These are phyloP conservation scores for Chaunax sp. DNA, from an alignment of 2,797 vertebrate genomes.

Conservation along the genomic window DNA sequence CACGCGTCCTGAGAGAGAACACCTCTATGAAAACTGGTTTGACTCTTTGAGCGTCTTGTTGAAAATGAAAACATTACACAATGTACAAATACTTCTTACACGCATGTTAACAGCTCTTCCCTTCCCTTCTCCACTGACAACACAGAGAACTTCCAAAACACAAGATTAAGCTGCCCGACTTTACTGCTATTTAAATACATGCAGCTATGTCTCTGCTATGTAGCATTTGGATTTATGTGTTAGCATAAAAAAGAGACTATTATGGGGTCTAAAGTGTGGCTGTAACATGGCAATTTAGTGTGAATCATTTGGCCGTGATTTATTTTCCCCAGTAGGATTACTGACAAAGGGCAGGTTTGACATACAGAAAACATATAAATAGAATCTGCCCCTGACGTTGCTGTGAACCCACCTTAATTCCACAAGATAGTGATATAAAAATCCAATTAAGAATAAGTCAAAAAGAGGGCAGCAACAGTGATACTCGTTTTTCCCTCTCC, in stretches of 20 bases:
- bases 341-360: conserved; percentile 51
- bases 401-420: conserved; percentile 21
- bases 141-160: conserved; percentile 33
- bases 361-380: conserved; percentile 54
- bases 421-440: conserved; percentile 5
- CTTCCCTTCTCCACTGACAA: conserved; percentile 12
- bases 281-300: conserved; percentile 57
- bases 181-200: conserved; percentile 43
- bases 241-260: conserved; percentile 32
- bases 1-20: conserved; percentile 19
- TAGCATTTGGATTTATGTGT: conserved; percentile 43
- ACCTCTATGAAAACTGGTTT: conserved; percentile 52
- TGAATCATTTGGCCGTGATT: conserved; percentile 57
- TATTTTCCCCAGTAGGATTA: conserved; percentile 34
- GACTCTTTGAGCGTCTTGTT: conserved; percentile 54
- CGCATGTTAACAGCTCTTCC: conserved; percentile 6
- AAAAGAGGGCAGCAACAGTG: background rate
- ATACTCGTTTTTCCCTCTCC: conserved; percentile 4
- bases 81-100: conserved; percentile 31
- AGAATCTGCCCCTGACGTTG: conserved; percentile 17
- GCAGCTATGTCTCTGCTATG: conserved; percentile 25
- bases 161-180: conserved; percentile 21
- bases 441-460: conserved; percentile 12
- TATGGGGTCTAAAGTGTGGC: conserved; percentile 44
- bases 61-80: conserved; percentile 69